These are phyloP conservation scores for Apostichopus parvimensis DNA, from an alignment of 35 echinoderm and acorn worm species.

Conservation along the genomic window DNA sequence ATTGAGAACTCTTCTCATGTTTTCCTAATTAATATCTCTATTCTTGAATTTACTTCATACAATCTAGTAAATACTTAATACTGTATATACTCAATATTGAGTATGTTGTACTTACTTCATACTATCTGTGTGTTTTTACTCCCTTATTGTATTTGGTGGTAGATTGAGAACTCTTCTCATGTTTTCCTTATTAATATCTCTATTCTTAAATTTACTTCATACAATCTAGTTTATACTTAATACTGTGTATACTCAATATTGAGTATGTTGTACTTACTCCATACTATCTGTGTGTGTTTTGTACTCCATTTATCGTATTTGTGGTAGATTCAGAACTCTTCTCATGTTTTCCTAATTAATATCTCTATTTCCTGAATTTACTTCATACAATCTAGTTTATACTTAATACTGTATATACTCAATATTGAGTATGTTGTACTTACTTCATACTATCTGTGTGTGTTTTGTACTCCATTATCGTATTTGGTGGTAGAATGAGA, in stretches of 20 bases:
- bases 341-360: too few species aligned
- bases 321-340: too few species aligned
- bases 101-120: slow-evolving; percentile 48
- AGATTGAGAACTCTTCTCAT: slow-evolving; percentile 88
- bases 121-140: slow-evolving; percentile 95
- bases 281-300: too few species aligned
- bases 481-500: not conserved
- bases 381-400: too few species aligned
- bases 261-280: too few species aligned
- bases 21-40: not conserved
- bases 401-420: not conserved
- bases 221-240: too few species aligned
- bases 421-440: not conserved
- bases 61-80: not conserved
- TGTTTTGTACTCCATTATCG: not conserved
- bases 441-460: slow-evolving; percentile 52
- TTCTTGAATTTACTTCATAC: too few species aligned
- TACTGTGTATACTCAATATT: too few species aligned
- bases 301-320: too few species aligned
- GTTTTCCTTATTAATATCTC: too few species aligned
- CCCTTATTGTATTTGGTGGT: slow-evolving; percentile 95
- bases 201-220: too few species aligned
- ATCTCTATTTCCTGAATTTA: too few species aligned
- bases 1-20: not conserved
- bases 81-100: not conserved